phyloP scores from a whole-genome alignment of 2,888 invertebrate genomes.

The Octodonta nipae region DNA sequence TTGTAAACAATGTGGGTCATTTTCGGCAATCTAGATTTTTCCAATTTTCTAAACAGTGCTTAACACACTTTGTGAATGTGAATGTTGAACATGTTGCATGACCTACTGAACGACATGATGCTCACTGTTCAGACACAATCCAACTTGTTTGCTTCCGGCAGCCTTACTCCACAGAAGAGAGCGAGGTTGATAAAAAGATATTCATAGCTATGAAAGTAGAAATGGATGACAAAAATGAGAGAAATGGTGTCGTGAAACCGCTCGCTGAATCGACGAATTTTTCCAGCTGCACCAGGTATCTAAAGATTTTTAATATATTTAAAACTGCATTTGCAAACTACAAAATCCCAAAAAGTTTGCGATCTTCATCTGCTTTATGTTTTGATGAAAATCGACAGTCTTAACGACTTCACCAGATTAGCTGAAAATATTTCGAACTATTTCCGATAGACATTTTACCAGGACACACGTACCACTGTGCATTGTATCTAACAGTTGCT shows the following conservation, averaged over 20 bases:
- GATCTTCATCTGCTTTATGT: conserved; percentile 53
- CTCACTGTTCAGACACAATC: conserved; percentile 40
- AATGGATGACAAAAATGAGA: conserved; percentile 29
- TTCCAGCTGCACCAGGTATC: conserved; percentile 61
- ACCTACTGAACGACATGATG: conserved; percentile 58
- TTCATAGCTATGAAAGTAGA: conserved; percentile 17
- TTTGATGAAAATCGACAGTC: conserved; percentile 54
- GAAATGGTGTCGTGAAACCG: conserved; percentile 23
- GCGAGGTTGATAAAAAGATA: conserved; percentile 29
- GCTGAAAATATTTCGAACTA: conserved; percentile 72
- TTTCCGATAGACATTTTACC: conserved; percentile 53
- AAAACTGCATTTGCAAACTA: conserved; percentile 76
- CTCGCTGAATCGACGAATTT: conserved; percentile 49
- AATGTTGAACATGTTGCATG: conserved; percentile 59
- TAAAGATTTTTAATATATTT: conserved; percentile 70
- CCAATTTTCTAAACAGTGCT: conserved; percentile 47
- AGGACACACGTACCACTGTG: conserved; percentile 57
- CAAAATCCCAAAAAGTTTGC: conserved; percentile 49
- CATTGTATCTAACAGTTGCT: conserved; percentile 65
- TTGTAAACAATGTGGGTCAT: conserved; percentile 30
- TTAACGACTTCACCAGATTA: conserved; percentile 55
- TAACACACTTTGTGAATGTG: conserved; percentile 55
- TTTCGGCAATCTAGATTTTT: conserved; percentile 35
- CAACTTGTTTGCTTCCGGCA: conserved; percentile 36
- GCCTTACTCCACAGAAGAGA: conserved; percentile 36